phyloP scores from a whole-genome alignment of 2,797 vertebrate genomes.

The Atherinosoma microstoma region DNA sequence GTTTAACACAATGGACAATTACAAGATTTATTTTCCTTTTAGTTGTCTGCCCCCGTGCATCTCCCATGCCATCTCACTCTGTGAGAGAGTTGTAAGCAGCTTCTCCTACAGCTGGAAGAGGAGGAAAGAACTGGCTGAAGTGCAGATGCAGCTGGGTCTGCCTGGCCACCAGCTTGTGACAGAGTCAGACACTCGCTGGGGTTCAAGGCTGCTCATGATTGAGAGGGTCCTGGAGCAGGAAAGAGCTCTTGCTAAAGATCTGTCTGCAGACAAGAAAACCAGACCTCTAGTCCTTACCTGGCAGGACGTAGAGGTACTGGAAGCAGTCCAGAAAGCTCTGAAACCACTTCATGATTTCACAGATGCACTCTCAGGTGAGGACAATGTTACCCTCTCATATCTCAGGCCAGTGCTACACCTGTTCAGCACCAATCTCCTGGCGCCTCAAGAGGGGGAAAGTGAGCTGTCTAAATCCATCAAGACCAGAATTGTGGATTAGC shows the following conservation, averaged over 20 bases:
- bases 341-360: constrained; percentile 49
- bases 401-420: constrained; percentile 47
- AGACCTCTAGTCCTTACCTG: constrained; percentile 38
- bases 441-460: constrained; percentile 15
- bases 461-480: constrained; percentile 42
- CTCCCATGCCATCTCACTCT: constrained; percentile 32
- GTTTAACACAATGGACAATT: background rate
- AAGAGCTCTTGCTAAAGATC: constrained; percentile 34
- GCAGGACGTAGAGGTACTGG: constrained; percentile 21
- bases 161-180: constrained; percentile 43
- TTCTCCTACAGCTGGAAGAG: constrained; percentile 44
- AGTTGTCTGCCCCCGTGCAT: background rate
- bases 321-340: constrained; percentile 18
- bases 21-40: background rate
- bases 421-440: constrained; percentile 44
- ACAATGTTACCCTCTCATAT: constrained; percentile 42
- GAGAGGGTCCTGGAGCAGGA: constrained; percentile 44
- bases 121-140: constrained; percentile 16
- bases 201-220: constrained; percentile 33
- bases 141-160: constrained; percentile 34
- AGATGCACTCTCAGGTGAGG: constrained; percentile 39
- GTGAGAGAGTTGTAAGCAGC: constrained; percentile 39
- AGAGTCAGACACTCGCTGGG: constrained; percentile 24
- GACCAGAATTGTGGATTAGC: constrained; percentile 30
- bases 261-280: constrained; percentile 40